phyloP scores from a whole-genome alignment of 2,888 invertebrate species.

The Caradrina clavipalpis region DNA sequence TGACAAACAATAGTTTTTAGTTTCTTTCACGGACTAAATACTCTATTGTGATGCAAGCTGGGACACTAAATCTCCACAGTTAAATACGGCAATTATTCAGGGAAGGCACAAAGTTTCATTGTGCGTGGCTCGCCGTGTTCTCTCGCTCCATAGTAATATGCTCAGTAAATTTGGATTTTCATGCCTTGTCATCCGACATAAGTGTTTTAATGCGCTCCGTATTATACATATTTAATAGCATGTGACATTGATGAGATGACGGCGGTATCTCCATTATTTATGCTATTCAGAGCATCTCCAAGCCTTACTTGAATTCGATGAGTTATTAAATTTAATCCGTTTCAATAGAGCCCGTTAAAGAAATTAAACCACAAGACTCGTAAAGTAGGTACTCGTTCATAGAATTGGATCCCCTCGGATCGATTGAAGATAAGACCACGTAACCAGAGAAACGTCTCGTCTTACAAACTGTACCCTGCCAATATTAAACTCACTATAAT shows the following conservation, averaged over 20 bases:
- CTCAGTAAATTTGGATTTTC: constrained; percentile 86
- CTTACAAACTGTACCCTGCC: constrained; percentile 76
- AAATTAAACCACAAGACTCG: constrained; percentile 72
- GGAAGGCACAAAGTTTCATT: constrained; percentile 83
- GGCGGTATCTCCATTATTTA: constrained; percentile 62
- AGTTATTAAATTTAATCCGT: constrained; percentile 49
- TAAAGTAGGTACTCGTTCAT: constrained; percentile 76
- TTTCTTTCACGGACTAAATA: constrained; percentile 81
- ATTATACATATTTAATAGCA: constrained; percentile 78
- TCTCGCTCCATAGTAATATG: constrained; percentile 75
- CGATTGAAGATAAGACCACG: constrained; percentile 79
- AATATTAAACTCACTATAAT: constrained; percentile 84
- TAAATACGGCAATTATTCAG: constrained; percentile 88
- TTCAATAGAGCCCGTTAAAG: constrained; percentile 52
- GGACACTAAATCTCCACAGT: constrained; percentile 80
- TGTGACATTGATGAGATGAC: constrained; percentile 73
- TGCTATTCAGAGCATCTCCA: constrained; percentile 57
- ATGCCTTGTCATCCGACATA: constrained; percentile 86
- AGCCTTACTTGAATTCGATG: constrained; percentile 46
- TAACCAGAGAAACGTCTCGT: constrained; percentile 81
- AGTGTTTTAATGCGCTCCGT: constrained; percentile 81
- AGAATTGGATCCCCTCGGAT: constrained; percentile 83
- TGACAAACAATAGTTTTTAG: constrained; percentile 76
- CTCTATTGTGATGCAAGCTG: constrained; percentile 77
- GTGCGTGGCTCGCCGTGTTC: constrained; percentile 76